These are phyloP conservation scores for Zosterops japonicus DNA, from an alignment of 2,113 vertebrate species.

Conservation along the genomic window DNA sequence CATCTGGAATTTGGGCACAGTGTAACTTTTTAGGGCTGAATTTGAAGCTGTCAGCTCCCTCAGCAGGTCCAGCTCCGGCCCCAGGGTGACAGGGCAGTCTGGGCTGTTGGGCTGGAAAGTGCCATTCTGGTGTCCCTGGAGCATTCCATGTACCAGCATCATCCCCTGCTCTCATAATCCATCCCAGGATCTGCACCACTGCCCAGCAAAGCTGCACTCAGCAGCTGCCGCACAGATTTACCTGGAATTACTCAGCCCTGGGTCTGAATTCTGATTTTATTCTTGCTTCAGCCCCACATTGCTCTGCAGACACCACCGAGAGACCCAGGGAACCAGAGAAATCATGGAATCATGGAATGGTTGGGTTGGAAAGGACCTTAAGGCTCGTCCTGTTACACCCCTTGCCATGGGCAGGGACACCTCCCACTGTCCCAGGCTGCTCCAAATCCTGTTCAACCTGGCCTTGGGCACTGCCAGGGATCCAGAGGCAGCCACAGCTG, in stretches of 20 bases:
- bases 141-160: not conserved
- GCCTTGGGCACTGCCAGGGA: not conserved
- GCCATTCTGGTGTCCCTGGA: not conserved
- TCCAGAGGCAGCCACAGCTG: not conserved
- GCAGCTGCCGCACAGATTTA: not conserved
- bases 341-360: not conserved
- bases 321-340: not conserved
- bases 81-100: not conserved
- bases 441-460: not conserved
- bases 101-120: accelerated
- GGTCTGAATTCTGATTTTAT: not conserved
- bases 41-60: not conserved
- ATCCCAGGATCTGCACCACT: not conserved
- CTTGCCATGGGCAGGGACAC: not conserved
- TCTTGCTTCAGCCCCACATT: not conserved
- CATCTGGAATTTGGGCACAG: not conserved
- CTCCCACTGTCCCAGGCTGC: not conserved
- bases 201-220: not conserved
- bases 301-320: not conserved
- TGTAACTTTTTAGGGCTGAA: not conserved
- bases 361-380: not conserved
- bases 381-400: accelerated
- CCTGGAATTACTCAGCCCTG: not conserved
- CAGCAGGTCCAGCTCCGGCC: not conserved
- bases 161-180: not conserved